Percentiles rank a stretch among this genome's conserved stretches.
Evolutionary conservation across 2,797 vertebrate species (phyloP).

Genomic region (Coccyzus lansbergi): DNA sequence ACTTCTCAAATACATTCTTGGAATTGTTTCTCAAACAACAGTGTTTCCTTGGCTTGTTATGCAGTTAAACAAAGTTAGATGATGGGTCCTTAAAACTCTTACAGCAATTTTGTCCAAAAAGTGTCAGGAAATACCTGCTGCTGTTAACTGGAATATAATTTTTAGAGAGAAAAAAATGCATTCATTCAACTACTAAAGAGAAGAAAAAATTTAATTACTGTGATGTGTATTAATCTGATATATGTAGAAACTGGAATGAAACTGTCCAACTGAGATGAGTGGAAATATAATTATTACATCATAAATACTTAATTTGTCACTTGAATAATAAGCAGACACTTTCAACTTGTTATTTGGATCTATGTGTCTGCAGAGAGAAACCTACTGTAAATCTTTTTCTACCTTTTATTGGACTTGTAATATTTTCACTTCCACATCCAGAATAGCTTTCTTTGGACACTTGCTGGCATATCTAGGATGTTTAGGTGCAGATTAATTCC

Average conservation of each 20-base stretch:
- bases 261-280: neutral
- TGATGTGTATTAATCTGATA: neutral
- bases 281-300: neutral
- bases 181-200: neutral
- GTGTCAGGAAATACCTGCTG: neutral
- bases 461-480: neutral
- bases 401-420: neutral
- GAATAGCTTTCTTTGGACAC: neutral
- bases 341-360: neutral
- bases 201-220: neutral
- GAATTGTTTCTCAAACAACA: neutral
- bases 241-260: neutral
- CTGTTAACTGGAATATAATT: neutral
- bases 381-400: neutral
- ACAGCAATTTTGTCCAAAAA: neutral
- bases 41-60: neutral
- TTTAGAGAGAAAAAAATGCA: neutral
- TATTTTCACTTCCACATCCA: neutral
- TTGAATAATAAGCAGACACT: neutral
- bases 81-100: neutral
- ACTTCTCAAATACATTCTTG: neutral
- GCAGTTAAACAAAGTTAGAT: neutral
- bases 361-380: neutral
- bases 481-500: neutral
- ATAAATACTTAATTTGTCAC: constrained; percentile 18